Base-by-base conservation (phyloP, 2,113 vertebrate species). In the Gnathonemus echidnorhynchus region DNA sequence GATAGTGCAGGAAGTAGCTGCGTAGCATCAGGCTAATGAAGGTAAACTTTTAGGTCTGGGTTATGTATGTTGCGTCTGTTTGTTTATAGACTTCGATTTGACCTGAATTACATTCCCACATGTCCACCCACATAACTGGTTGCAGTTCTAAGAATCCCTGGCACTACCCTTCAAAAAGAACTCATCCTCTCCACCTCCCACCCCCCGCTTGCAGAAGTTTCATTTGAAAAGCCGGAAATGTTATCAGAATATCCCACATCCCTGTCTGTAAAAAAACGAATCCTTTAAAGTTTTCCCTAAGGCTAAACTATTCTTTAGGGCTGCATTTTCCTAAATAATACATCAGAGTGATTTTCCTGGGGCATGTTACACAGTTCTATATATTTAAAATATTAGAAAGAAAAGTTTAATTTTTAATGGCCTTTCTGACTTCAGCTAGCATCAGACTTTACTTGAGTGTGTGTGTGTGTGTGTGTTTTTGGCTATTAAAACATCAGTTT, bases 321-420 rank as follows among this genome's bases (percentile, higher is more conserved):
- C 35, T 35, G 50, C 8, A 74, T 89, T 42, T 27, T 89, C 21
- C 74, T 89, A 66, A 80, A 89, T 89, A 89, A 83, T 42, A 83
- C 70, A 89, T 89, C 48, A 84, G 1, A 89, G 27, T 42, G 88
- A 31, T 83, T 80, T 80, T 52, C 88, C 50, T 17, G 48, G 15
- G 66, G 74, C 48, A 27, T 35, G 31, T 15, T 89, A 56, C 31
- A 39, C 39, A 89, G 27, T 15, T 27, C 70, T 39, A 35, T 89
- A 50, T 50, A 77, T 89, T 89, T 83, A 80, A 89, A 53, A 83
- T 83, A 80, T 83, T 83, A 52, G 70, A 89, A 50, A 49, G 48
- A 17, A 21, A 89, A 56, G 19, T 56, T 84, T 8, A 31, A 88
- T 27, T 74, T 46, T 88, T 74, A 31, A 74, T 62, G 42, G 62